Evolutionary conservation across 2,113 vertebrate genomes (phyloP).

Genomic region (Excalfactoria chinensis): DNA sequence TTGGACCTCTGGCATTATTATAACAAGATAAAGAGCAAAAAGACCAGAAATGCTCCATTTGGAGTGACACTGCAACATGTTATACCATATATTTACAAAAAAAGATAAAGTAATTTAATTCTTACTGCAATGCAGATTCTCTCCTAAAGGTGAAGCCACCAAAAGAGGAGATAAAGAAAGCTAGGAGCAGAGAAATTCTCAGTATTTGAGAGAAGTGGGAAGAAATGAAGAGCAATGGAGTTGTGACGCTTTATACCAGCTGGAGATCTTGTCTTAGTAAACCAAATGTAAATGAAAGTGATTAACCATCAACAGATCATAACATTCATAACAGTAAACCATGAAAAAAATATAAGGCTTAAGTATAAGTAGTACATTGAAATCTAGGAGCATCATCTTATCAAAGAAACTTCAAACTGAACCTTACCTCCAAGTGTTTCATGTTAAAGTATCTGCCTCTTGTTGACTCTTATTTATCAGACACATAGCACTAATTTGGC

Average conservation of each 20-base stretch:
- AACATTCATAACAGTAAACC: neutral
- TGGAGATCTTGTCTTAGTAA: neutral
- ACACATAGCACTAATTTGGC: neutral
- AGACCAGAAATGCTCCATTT: conserved; percentile 19
- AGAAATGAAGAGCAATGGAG: neutral
- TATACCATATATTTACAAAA: neutral
- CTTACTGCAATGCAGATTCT: neutral
- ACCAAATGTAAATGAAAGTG: neutral
- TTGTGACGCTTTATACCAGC: neutral
- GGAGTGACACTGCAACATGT: neutral
- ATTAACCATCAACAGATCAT: neutral
- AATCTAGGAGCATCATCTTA: no score
- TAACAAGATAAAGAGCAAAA: conserved; percentile 50
- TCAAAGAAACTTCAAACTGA: neutral
- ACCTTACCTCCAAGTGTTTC: neutral
- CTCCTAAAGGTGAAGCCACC: neutral
- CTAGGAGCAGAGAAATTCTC: neutral
- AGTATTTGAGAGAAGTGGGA: neutral
- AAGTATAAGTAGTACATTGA: neutral
- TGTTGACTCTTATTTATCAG: neutral
- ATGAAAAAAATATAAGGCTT: neutral
- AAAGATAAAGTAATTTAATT: neutral
- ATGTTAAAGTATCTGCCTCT: neutral
- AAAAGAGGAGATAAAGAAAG: neutral
- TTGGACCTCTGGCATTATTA: conserved; percentile 39